Evolutionary conservation across 2,113 vertebrate genomes (phyloP).

Genomic region (Pseudopodoces humilis): DNA sequence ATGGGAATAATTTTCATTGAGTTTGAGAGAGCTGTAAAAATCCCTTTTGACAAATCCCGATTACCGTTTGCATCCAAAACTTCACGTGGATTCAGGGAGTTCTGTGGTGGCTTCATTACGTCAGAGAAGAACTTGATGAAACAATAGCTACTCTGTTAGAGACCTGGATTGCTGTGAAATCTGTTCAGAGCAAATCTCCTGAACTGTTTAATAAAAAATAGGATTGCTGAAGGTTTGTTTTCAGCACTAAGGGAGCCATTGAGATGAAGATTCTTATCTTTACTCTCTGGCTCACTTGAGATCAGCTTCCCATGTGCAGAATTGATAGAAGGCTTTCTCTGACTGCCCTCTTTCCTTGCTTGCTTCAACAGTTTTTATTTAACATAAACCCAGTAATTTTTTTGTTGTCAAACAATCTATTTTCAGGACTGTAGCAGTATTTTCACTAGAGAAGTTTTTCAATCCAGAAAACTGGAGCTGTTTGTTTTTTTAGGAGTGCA

Average conservation of each 20-base stretch:
- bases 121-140: conserved; percentile 38
- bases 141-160: conserved; percentile 56
- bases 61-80: neutral
- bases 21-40: neutral
- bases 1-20: neutral
- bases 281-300: neutral
- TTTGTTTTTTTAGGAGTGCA: neutral
- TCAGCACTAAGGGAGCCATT: conserved; percentile 20
- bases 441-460: neutral
- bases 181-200: conserved; percentile 38
- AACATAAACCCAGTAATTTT: neutral
- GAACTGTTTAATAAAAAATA: conserved; percentile 25
- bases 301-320: neutral
- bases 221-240: conserved; percentile 38
- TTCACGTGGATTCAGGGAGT: neutral
- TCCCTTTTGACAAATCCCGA: neutral
- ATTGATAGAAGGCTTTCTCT: neutral
- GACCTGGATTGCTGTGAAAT: conserved; percentile 45
- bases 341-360: neutral
- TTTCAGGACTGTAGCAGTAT: neutral
- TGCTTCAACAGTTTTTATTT: neutral
- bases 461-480: neutral
- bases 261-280: neutral
- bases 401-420: neutral
- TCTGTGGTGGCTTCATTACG: neutral